Evolutionary conservation across 2,888 invertebrate species (phyloP), one percentile per base, ranked within the genome.

Genomic region (Stenodera caucasica): DNA sequence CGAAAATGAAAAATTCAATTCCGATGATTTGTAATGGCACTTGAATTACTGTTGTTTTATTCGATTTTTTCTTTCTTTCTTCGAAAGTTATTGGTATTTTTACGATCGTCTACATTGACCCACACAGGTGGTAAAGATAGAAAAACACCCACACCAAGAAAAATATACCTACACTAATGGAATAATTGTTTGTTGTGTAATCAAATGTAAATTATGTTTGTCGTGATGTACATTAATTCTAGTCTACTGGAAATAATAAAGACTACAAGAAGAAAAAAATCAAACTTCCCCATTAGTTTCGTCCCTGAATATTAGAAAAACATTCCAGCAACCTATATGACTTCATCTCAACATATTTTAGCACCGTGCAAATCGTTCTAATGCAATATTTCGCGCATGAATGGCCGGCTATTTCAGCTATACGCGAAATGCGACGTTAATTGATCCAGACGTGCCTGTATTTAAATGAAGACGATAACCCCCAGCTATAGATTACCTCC

Each of bases 141-240:
- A 21, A 12, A 23, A 11, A 45, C 45, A 45, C 45, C 45, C 45
- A 45, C 45, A 45, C 0, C 0, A 23, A 0, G 11, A 8, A 23
- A 45, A n/a, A n/a, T 15, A 35, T 12, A 18, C 2, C 2, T 37
- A 21, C 45, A 45, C 45, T 45, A 45, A 45, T 45, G 45, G 45
- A 45, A 45, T 45, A 45, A 45, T 45, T 45, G 45, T 45, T 45
- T 12, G 37, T 37, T 37, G 37, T 37, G 37, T 6, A 37, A 37
- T 37, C 37, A 3, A 37, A 37, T 14, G 37, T 37, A 15, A 37
- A 37, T 14, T 37, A 37, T 37, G 15, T 37, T 37, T 15, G 12
- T 45, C 45, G 45, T 45, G 45, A 45, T 45, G 45, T 45, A 45
- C 45, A 45, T 45, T 45, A 23, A 40, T 40, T 40, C 40, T 40